Evolutionary conservation across 2,113 vertebrate genomes (phyloP), one percentile per base, ranked within the genome.

Genomic region (Apus apus): DNA sequence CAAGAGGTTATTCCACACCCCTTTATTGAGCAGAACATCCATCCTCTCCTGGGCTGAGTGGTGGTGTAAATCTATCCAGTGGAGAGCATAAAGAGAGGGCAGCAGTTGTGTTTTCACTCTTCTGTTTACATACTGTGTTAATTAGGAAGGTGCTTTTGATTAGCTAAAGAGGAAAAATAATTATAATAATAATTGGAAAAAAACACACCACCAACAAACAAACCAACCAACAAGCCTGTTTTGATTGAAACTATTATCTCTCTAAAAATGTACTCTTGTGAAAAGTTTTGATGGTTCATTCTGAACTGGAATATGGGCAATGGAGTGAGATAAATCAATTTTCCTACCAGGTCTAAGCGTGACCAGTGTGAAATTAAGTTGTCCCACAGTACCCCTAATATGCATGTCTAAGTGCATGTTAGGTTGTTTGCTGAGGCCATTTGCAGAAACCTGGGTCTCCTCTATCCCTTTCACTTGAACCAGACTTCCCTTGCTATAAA

Each of bases 331-430:
- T 71, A 94, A 96, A 96, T 95, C 91, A 77, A 79, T 92, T 94
- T 85, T 91, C 87, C 62, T 54, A 17, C 81, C 87, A 13, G 74
- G 32, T 76, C 84, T 95, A 82, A 92, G 89, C 74, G 79, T 1
- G 71, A 85, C 65, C 36, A 2, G n/a, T 89, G 86, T 84, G 89
- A 92, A 94, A 97, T 96, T 77, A 95, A 95, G 89, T 9, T 93
- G 88, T 93, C 96, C 72, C 50, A 15, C 81, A 8, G 77, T 5
- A 16, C 66, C 93, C 89, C 66, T 79, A 65, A 93, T 79, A 25
- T 68, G 81, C 6, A 8, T 75, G 90, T 67, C 94, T 65, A 19
- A 81, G 77, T n/a, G 85, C 70, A 29, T 0, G 45, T 71, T n/a
- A 21, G 70, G 45, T 53, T 85, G 77, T 91, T 91, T 93, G 86